These are phyloP conservation scores for Drosophila orena DNA, from an alignment of 1,140 invertebrate genomes.

Conservation along the genomic window DNA sequence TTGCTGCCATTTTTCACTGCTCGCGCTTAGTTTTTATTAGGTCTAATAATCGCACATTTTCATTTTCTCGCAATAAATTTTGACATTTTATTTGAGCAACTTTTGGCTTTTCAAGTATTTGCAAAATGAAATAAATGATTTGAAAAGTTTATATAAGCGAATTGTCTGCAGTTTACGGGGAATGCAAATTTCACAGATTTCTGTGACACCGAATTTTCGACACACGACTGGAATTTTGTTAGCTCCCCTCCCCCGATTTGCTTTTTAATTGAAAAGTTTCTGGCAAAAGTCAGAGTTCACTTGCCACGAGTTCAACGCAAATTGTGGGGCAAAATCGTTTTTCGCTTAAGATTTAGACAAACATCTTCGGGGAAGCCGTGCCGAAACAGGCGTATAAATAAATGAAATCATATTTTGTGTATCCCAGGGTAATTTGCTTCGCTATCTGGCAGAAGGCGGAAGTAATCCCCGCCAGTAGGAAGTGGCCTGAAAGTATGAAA, in stretches of 20 bases:
- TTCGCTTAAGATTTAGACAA: constrained; percentile 28
- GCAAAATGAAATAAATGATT: constrained; percentile 74
- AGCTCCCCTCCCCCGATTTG: constrained; percentile 14
- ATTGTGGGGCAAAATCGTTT: constrained; percentile 37
- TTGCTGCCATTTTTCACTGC: constrained; percentile 10
- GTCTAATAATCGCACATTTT: constrained; percentile 54
- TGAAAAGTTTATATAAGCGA: constrained; percentile 67
- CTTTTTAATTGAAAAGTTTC: constrained; percentile 77
- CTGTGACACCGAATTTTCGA: constrained; percentile 14
- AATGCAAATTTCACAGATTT: constrained; percentile 22
- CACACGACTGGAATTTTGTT: constrained; percentile 19
- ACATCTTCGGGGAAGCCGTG: neutral
- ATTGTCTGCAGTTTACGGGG: constrained; percentile 50
- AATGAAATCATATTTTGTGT: constrained; percentile 41
- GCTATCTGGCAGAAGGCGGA: constrained; percentile 33
- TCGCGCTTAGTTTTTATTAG: constrained; percentile 31
- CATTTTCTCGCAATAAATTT: constrained; percentile 61
- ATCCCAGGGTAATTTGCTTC: constrained; percentile 47
- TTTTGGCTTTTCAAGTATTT: constrained; percentile 57
- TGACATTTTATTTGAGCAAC: constrained; percentile 55
- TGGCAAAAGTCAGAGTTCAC: neutral
- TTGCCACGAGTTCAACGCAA: constrained; percentile 10
- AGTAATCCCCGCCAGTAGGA: constrained; percentile 37
- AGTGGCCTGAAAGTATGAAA: constrained; percentile 25
- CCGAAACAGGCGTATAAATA: constrained; percentile 12